Evolutionary conservation across 2,797 vertebrate genomes (phyloP), one percentile per base, ranked within the genome.

Genomic region (Dendrocincla fuliginosa): DNA sequence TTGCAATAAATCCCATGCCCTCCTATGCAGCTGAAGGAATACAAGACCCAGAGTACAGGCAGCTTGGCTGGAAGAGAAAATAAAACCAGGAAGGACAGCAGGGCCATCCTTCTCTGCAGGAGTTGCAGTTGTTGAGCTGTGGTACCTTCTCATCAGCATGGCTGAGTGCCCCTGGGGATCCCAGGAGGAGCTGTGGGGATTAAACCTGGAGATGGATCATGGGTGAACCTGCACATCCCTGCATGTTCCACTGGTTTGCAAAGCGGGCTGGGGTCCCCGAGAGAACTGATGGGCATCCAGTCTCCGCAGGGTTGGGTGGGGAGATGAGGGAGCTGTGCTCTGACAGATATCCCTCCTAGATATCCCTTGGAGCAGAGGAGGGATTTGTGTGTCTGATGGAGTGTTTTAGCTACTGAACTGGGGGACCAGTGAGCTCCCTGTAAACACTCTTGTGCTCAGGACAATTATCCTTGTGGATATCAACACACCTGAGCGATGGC

Each of bases 311-410:
- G 11, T 35, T 33, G 15, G 3, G 28, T 28, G 28, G 16, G 30
- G 46, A 59, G 53, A 2, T 1, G 14, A 13, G 52, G 42, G 11
- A 55, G 46, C 47, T 11, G 9, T 13, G 55, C 49, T 2, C 0
- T 0, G 1, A 2, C 1, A 11, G 25, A 27, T 5, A 14, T 7
- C 15, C 30, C 35, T 35, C 3, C 33, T 16, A 10, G 32, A 15
- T 16, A 20, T 1, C 37, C 28, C 28, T 63, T 19, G 16, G 18
- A 37, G 56, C 70, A 64, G 50, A 46, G 78, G 30, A 61, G 50
- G 0, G 7, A 35, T 53, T 39, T n/a, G n/a, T 32, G 30, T 0
- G 0, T 10, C 50, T 69, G 27, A 18, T 32, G 22, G 42, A 69
- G 8, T 20, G 55, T 39, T 55, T 41, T 30, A 44, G 17, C 5